Evolutionary conservation across 2,113 vertebrate species (phyloP), one percentile per base, ranked within the genome.

Genomic region (Bucco capensis): DNA sequence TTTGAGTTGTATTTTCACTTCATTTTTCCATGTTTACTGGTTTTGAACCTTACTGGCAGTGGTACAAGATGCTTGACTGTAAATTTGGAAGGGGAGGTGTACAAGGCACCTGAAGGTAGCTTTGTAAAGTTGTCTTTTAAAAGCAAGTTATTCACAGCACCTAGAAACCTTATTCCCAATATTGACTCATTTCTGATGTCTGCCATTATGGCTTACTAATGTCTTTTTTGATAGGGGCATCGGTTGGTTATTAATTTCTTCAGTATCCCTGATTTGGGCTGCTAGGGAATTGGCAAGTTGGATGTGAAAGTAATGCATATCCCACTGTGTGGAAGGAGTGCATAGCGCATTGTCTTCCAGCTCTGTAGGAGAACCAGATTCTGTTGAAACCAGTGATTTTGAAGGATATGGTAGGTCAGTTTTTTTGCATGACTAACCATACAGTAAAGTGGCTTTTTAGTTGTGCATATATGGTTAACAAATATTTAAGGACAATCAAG

Each of bases 401-500:
- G 44, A 37, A 46, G 66, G 47, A 4, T 22, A 8, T 1, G 10
- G 30, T 16, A 37, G 44, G 50, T 27, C 6, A 9, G 16, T 3
- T 24, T 56, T 56, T 57, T 10, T 33, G 46, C 15, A 1, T 70
- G 69, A 51, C 35, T 77, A 54, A 56, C 21, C 13, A 1, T 10
- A 6, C 0, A 51, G 21, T 18, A 6, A 54, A 22, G n/a, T 31
- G 35, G 46, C 23, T 60, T 24, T 57, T n/a, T 49, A 42, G 21
- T 53, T 61, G 56, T 18, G 35, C 21, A 0, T 14, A 14, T 58
- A 9, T 0, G 1, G 24, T 22, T 46, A 64, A 7, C 12, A 66
- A 37, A 46, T 5, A 8, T 17, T 28, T 28, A n/a, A 56, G 35
- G 50, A 27, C 8, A 8, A 12, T 31, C 12, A 12, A 5, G 12